phyloP scores from a whole-genome alignment of 1,140 invertebrate species.

The Bombus picipes region DNA sequence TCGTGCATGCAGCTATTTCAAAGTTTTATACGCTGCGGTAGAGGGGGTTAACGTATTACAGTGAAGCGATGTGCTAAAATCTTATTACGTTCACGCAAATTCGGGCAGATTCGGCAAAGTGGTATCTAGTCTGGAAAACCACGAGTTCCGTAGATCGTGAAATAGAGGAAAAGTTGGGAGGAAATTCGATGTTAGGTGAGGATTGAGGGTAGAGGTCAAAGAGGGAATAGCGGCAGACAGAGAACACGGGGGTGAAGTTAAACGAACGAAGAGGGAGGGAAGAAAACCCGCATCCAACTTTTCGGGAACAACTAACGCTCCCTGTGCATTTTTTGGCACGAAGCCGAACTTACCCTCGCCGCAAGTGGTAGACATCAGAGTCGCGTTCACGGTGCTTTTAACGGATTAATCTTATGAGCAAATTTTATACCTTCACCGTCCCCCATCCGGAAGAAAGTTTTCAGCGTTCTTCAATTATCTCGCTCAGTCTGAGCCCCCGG shows the following conservation, averaged over 20 bases:
- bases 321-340: constrained; percentile 58
- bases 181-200: not conserved
- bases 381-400: constrained; percentile 50
- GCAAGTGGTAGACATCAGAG: constrained; percentile 32
- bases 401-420: constrained; percentile 60
- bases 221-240: not conserved
- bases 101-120: constrained; percentile 26
- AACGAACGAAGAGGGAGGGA: not conserved
- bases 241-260: not conserved
- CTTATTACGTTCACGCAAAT: constrained; percentile 43
- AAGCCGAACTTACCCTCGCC: constrained; percentile 47
- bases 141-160: constrained; percentile 14
- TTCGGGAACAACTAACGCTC: constrained; percentile 55
- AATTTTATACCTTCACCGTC: constrained; percentile 47
- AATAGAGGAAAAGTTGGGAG: constrained; percentile 33
- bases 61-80: not conserved
- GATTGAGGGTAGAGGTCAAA: constrained; percentile 29
- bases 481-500: constrained; percentile 6
- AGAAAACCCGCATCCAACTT: constrained; percentile 48
- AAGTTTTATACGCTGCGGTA: not conserved
- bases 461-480: constrained; percentile 49
- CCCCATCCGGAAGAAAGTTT: constrained; percentile 23
- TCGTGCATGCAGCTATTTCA: not conserved
- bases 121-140: not conserved
- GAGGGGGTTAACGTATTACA: not conserved